These are phyloP conservation scores for Drosophila greeni DNA, from an alignment of 2,888 invertebrate species.

Conservation along the genomic window DNA sequence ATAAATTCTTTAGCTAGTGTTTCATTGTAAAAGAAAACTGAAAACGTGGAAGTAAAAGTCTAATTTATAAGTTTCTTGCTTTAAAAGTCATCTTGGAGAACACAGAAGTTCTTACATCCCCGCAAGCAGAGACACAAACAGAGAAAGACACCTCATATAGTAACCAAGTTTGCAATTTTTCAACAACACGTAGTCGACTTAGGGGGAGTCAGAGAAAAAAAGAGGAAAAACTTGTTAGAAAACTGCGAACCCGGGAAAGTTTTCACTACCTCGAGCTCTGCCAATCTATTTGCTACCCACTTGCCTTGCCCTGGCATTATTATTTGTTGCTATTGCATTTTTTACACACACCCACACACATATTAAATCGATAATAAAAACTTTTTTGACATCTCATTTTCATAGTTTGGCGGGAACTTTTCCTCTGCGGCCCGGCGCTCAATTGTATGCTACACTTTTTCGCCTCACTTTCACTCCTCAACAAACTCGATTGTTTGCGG, in stretches of 20 bases:
- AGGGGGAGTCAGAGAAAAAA: not conserved
- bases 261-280: constrained; percentile 52
- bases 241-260: constrained; percentile 47
- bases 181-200: constrained; percentile 44
- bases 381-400: constrained; percentile 75
- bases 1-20: too few species aligned
- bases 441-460: constrained; percentile 43
- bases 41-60: not conserved
- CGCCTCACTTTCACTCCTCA: constrained; percentile 39
- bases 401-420: constrained; percentile 63
- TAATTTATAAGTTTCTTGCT: not conserved
- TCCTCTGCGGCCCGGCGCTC: constrained; percentile 38
- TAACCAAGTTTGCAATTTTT: constrained; percentile 53
- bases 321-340: constrained; percentile 61
- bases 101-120: not conserved
- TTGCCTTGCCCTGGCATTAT: constrained; percentile 46
- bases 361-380: constrained; percentile 74
- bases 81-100: constrained; percentile 11
- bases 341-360: constrained; percentile 7
- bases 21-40: not conserved
- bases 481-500: constrained; percentile 60
- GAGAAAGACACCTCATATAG: constrained; percentile 33
- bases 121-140: constrained; percentile 19
- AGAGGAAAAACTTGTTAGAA: constrained; percentile 37
- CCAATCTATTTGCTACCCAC: constrained; percentile 58